Evolutionary conservation across 2,113 vertebrate species (phyloP).

Genomic region (Erythrolamprus reginae): DNA sequence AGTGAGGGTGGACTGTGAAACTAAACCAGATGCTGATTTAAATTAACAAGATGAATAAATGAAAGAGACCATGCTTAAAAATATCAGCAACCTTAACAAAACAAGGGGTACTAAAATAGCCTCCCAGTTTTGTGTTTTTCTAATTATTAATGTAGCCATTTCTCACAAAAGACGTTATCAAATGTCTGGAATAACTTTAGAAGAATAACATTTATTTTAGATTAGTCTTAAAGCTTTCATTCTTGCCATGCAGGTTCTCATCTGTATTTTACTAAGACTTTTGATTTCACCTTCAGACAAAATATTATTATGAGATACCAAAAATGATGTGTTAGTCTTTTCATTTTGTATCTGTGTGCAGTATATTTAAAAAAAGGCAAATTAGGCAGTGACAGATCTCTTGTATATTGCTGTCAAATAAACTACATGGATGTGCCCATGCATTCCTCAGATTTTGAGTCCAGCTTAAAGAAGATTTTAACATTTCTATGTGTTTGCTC

Average conservation of each 20-base stretch:
- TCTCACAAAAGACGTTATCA: constrained; percentile 56
- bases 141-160: constrained; percentile 59
- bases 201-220: constrained; percentile 64
- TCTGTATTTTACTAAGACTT: constrained; percentile 70
- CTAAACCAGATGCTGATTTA: constrained; percentile 51
- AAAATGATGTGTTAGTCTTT: constrained; percentile 68
- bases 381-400: constrained; percentile 19
- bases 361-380: constrained; percentile 58
- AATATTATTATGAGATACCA: constrained; percentile 57
- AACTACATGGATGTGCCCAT: background rate
- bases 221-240: constrained; percentile 65
- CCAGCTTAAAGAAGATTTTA: background rate
- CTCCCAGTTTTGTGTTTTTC: constrained; percentile 29
- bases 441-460: background rate
- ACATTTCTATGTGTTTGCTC: background rate
- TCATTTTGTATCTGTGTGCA: constrained; percentile 68
- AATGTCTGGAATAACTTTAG: constrained; percentile 69
- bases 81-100: constrained; percentile 69
- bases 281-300: constrained; percentile 63
- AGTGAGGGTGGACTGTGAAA: constrained; percentile 19
- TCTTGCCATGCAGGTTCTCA: constrained; percentile 64
- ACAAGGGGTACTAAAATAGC: constrained; percentile 61
- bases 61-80: constrained; percentile 62
- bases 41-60: constrained; percentile 55
- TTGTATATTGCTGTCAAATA: background rate